Base-by-base conservation (phyloP, 2,113 vertebrate genomes). In the Stegastes partitus region DNA sequence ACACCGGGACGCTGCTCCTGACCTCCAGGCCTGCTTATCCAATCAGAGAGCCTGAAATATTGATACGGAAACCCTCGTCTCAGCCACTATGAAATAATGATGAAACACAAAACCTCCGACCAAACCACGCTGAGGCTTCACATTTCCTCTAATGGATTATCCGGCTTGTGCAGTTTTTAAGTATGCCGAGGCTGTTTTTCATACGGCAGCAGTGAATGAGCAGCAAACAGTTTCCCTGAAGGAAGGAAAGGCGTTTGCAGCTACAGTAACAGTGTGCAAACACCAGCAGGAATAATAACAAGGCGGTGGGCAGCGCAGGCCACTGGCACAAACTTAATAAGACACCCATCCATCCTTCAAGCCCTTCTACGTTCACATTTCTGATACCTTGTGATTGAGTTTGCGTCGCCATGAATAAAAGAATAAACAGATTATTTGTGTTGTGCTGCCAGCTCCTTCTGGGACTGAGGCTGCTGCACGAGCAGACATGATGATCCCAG, bases 351-450 rank as follows among this genome's bases (percentile, higher is more conserved):
- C 25, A 31, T 77, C 56, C 68, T 84, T 67, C 54, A 67, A 81
- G 72, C 28, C 16, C 22, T 21, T 74, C 83, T 11, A 50, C 66
- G 74, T 54, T 77, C 68, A 65, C 4, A 34, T 87, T 77, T 34
- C 2, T 74, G 61, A 81, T 62, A 58, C n/a, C 62, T 72, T 62
- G 45, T 66, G 67, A 81, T 15, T 75, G 55, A 69, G 54, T 63
- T 81, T 81, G 28, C 58, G 55, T 70, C 72, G 42, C 66, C 64
- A 34, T 54, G 70, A 80, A 84, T 77, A 74, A 85, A 81, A 85
- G 54, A 74, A 51, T 68, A 68, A 81, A 64, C 57, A 25, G 63
- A 81, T 81, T 73, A 81, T 75, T 83, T 81, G 12, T 50, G 62
- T 68, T 73, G 57, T 0, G 22, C 34, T 59, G 63, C 61, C 49